Evolutionary conservation across 2,888 invertebrate genomes (phyloP), one percentile per base, ranked within the genome.

Genomic region (Erebia aethiops): DNA sequence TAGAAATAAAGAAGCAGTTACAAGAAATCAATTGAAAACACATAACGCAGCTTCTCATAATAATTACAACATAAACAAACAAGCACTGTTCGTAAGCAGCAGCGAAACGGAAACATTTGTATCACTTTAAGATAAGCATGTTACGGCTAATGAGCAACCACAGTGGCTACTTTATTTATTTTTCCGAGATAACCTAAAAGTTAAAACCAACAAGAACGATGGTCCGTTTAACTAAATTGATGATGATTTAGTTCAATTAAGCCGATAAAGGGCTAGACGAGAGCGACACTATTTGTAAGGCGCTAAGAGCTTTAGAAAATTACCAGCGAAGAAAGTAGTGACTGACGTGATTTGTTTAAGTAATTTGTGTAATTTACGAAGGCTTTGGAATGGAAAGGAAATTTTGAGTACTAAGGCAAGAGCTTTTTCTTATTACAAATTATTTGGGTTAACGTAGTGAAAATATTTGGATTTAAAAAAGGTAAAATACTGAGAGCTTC

Each of bases 181-280:
- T 84, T 79, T 81, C 87, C 80, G 81, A 86, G 87, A 88, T 87
- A 87, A 83, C 66, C 46, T 46, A 80, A 76, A 87, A 83, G 54
- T 66, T 66, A 80, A 76, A 74, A 72, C 49, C 56, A 69, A 64
- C 67, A 67, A 52, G 67, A 69, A 41, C 52, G 71, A 69, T 73
- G 71, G 65, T 71, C 76, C 76, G 75, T 78, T 79, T 78, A 81
- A 80, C 84, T 84, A 84, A 89, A 89, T 88, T 88, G 88, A 85
- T 84, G 87, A 87, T 85, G 87, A 88, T 88, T 90, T 72, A 84
- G 87, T 88, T 83, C 88, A 89, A 91, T 91, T 89, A 89, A 83
- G 81, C 82, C 78, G 77, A 82, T 79, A 84, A 87, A 87, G 83
- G 87, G 84, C 52, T 83, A 82, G 80, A 74, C 67, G 63, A 67